phyloP scores from a whole-genome alignment of 1,140 invertebrate species.

The Chrysomallon squamiferum region DNA sequence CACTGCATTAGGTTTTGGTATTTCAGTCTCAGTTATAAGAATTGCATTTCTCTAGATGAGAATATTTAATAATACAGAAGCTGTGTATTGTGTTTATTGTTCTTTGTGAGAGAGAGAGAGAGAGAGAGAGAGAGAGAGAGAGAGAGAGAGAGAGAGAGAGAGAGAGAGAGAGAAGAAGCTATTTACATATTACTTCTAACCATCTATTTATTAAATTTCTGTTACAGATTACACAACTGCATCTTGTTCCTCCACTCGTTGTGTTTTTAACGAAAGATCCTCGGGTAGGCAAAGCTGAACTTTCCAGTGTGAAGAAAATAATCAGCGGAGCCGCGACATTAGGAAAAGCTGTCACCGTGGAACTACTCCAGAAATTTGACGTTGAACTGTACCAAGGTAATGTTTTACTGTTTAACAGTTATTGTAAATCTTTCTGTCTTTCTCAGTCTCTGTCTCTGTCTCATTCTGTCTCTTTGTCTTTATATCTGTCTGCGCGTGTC shows the following conservation, averaged over 20 bases:
- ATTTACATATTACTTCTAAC: no score
- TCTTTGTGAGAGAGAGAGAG: no score
- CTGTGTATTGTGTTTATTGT: no score
- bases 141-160: no score
- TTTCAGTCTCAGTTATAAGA: no score
- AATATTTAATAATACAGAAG: no score
- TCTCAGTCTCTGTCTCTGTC: constrained; percentile 2
- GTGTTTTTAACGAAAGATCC: constrained; percentile 74
- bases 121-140: no score
- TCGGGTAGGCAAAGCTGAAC: constrained; percentile 67
- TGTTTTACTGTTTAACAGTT: no score
- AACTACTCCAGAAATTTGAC: constrained; percentile 30
- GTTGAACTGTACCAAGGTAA: not conserved
- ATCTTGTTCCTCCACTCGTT: constrained; percentile 68
- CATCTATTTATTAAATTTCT: no score
- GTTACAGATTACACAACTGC: constrained; percentile 33
- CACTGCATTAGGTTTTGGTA: no score
- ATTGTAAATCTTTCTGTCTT: not conserved
- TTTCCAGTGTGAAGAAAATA: constrained; percentile 67
- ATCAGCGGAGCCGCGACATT: constrained; percentile 77
- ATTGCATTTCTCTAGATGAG: no score
- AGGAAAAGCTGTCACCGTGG: constrained; percentile 67
- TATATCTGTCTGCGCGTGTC: not conserved
- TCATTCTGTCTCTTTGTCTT: not conserved
- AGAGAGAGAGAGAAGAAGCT: no score